These are phyloP conservation scores for Podarcis siculus DNA, from an alignment of 2,797 vertebrate species.

Conservation along the genomic window DNA sequence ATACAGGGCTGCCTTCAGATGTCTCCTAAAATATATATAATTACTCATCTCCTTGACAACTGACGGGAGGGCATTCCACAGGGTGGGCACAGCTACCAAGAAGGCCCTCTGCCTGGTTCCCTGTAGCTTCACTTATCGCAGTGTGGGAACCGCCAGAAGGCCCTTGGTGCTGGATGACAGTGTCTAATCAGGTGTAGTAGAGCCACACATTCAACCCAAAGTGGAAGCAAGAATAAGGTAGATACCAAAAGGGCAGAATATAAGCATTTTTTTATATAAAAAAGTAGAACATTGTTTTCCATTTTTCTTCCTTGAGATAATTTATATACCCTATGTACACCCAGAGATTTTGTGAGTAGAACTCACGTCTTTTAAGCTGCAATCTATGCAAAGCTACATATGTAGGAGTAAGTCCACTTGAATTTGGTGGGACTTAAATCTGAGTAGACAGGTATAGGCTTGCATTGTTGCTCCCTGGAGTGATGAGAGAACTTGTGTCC, in stretches of 20 bases:
- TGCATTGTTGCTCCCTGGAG: background rate
- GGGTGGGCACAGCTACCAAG: no score
- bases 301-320: background rate
- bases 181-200: background rate
- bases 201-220: background rate
- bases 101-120: no score
- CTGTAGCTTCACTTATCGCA: no score
- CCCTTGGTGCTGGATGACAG: no score
- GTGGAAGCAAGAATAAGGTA: background rate
- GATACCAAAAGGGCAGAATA: no score
- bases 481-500: background rate
- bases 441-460: background rate
- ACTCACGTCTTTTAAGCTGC: background rate
- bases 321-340: background rate
- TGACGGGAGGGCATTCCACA: no score
- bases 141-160: no score
- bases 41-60: no score
- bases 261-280: background rate
- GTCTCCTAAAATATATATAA: no score
- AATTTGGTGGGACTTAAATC: background rate
- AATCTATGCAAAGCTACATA: background rate
- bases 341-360: background rate
- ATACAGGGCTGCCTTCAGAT: no score
- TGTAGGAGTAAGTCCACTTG: background rate
- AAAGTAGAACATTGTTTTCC: background rate